These are phyloP conservation scores for Anneissia japonica DNA, from an alignment of 35 echinoderm and acorn worm genomes.

Conservation along the genomic window DNA sequence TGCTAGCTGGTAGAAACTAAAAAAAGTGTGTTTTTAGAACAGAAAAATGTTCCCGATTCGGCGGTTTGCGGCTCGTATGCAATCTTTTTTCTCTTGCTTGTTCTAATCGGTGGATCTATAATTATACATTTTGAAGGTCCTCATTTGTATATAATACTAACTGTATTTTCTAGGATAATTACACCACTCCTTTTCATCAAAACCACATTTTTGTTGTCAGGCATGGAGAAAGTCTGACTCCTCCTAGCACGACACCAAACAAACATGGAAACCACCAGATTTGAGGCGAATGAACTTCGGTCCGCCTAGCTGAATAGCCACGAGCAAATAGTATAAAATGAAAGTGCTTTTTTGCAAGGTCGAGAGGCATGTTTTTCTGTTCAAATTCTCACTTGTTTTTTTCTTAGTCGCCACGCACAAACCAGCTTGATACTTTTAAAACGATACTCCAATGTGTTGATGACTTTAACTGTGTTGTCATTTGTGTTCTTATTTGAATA, in stretches of 20 bases:
- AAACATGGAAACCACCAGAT: not conserved
- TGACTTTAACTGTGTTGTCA: no score
- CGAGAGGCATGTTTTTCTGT: not conserved
- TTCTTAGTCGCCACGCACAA: not conserved
- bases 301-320: not conserved
- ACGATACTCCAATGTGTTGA: no score
- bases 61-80: no score
- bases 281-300: not conserved
- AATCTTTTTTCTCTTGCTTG: no score
- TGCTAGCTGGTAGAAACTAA: no score
- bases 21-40: not conserved
- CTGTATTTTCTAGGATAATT: not conserved
- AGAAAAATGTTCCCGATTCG: not conserved
- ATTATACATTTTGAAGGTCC: not conserved
- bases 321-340: not conserved
- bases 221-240: not conserved
- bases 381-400: not conserved
- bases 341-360: not conserved
- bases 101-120: no score
- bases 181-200: not conserved
- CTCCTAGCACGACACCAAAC: not conserved
- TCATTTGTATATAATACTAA: not conserved
- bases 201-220: not conserved
- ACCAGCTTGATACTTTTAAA: not conserved
- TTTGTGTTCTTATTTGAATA: no score